These are phyloP conservation scores for Silurus meridionalis DNA, from an alignment of 2,113 vertebrate species.

Conservation along the genomic window DNA sequence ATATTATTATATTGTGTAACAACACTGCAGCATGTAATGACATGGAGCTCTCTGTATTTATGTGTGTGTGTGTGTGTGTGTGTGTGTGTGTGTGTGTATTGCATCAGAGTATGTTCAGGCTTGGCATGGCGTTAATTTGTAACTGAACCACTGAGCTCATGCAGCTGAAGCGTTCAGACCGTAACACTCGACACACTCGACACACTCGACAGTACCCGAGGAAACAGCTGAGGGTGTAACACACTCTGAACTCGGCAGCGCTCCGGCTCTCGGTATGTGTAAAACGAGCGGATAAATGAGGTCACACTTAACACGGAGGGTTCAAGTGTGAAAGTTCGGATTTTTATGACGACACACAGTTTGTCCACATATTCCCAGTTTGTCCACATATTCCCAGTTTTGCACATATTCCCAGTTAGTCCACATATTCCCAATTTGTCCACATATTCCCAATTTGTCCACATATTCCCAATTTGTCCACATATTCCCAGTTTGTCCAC, in stretches of 20 bases:
- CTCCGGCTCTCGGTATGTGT: not conserved
- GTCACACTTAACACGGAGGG: not conserved
- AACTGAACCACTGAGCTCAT: not conserved
- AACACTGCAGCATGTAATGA: not conserved
- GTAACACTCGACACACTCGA: not conserved
- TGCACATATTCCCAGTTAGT: too few relatives aligned
- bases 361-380: too few relatives aligned
- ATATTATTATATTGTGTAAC: too few relatives aligned
- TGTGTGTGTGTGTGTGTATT: not conserved
- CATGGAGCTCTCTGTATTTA: not conserved
- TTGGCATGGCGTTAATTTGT: not conserved
- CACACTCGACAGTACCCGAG: not conserved
- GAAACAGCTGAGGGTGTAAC: slow-evolving; percentile 4
- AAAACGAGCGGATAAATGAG: not conserved
- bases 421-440: too few relatives aligned
- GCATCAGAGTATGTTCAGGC: slow-evolving; percentile 12
- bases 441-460: too few relatives aligned
- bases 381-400: too few relatives aligned
- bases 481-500: too few relatives aligned
- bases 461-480: too few relatives aligned
- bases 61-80: not conserved
- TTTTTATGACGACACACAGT: not conserved
- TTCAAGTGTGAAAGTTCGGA: not conserved
- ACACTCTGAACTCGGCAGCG: not conserved
- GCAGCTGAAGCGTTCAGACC: not conserved